phyloP scores from a whole-genome alignment of 2,797 vertebrate genomes.

The Sebastes melanostomus region DNA sequence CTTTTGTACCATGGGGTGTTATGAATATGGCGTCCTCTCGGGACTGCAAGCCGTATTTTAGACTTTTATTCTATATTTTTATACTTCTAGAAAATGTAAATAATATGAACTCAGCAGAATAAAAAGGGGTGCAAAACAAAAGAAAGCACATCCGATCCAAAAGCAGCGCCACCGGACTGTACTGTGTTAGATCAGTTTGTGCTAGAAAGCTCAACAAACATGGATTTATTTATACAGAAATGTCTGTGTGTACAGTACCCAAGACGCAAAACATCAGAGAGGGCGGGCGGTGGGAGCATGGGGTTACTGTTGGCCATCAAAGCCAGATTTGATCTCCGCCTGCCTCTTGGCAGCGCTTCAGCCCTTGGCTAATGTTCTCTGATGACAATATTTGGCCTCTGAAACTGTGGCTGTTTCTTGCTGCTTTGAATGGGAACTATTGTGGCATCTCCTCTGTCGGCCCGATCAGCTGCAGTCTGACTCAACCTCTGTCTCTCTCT shows the following conservation, averaged over 20 bases:
- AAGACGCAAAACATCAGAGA: constrained; percentile 35
- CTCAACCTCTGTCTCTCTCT: constrained; percentile 46
- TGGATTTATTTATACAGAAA: constrained; percentile 64
- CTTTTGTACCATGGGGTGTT: background rate
- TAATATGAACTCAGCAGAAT: background rate
- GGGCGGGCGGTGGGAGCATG: constrained; percentile 43
- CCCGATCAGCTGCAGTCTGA: constrained; percentile 76
- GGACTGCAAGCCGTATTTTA: too few relatives aligned
- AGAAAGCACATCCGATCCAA: background rate
- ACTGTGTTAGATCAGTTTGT: constrained; percentile 18
- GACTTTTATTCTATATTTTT: background rate
- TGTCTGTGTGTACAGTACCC: constrained; percentile 57
- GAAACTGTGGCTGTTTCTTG: constrained; percentile 60
- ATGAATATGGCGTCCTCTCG: background rate
- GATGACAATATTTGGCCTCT: constrained; percentile 77
- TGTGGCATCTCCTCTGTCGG: constrained; percentile 68
- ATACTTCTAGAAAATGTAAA: background rate
- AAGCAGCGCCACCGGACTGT: background rate
- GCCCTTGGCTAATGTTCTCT: constrained; percentile 70
- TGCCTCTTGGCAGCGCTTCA: constrained; percentile 65
- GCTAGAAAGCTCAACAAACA: constrained; percentile 39
- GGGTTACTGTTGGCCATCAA: constrained; percentile 62
- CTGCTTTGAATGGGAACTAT: constrained; percentile 74
- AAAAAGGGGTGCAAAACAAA: background rate
- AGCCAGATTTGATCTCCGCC: constrained; percentile 72